Evolutionary conservation across 2,888 invertebrate species (phyloP).

Genomic region (Eupithecia vulgata): DNA sequence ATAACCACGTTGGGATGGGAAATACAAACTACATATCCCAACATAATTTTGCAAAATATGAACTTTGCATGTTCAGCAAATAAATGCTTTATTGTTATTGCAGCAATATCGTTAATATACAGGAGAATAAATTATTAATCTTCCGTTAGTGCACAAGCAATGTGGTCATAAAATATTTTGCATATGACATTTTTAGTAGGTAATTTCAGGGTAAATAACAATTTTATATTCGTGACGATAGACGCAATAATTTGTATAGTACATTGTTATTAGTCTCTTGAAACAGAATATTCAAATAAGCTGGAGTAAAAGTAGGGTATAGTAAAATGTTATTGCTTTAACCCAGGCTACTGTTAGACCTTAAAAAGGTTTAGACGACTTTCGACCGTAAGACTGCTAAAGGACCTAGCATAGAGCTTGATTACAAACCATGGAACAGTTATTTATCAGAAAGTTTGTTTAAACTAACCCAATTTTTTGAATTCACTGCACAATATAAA

Average conservation of each 20-base stretch:
- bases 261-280: neutral
- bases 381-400: conserved; percentile 1
- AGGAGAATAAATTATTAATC: neutral
- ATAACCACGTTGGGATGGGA: too few relatives aligned
- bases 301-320: neutral
- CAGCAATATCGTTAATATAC: neutral
- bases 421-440: too few relatives aligned
- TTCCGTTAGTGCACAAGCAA: neutral
- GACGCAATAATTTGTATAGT: neutral
- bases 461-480: too few relatives aligned
- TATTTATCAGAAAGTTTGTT: too few relatives aligned
- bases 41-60: neutral
- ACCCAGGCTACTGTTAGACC: neutral
- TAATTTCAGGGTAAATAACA: neutral
- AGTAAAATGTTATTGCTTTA: neutral
- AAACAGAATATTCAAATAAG: neutral
- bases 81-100: neutral
- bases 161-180: neutral
- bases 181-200: neutral
- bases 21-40: too few relatives aligned
- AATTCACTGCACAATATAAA: too few relatives aligned
- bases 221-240: neutral
- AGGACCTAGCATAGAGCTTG: neutral
- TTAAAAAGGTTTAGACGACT: neutral
- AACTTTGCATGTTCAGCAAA: neutral